Evolutionary conservation across 2,797 vertebrate species (phyloP).

Genomic region (Percopsis omiscomaycus): DNA sequence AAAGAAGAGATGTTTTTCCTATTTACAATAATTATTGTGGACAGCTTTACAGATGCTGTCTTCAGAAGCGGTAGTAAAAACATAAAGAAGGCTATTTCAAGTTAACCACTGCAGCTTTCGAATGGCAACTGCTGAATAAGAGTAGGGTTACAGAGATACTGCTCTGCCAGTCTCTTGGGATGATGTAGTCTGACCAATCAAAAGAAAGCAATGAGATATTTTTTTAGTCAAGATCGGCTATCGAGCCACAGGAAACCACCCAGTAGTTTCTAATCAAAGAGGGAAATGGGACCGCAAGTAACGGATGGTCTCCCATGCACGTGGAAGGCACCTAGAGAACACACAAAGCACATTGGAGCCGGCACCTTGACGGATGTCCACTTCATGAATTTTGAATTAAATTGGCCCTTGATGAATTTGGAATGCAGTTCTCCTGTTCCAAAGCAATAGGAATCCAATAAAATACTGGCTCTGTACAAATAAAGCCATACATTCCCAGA

Average conservation of each 20-base stretch:
- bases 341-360: conserved; percentile 56
- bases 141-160: conserved; percentile 24
- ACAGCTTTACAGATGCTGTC: conserved; percentile 19
- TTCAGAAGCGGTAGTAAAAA: conserved; percentile 19
- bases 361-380: conserved; percentile 75
- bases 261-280: conserved; percentile 68
- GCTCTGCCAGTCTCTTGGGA: conserved; percentile 14
- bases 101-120: neutral
- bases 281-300: conserved; percentile 61
- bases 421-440: conserved; percentile 72
- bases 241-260: conserved; percentile 57
- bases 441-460: conserved; percentile 81
- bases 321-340: conserved; percentile 55
- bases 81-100: conserved; percentile 17
- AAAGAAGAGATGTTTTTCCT: neutral
- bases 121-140: conserved; percentile 16
- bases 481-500: conserved; percentile 78
- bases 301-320: conserved; percentile 60
- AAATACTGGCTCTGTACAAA: conserved; percentile 72
- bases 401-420: conserved; percentile 81
- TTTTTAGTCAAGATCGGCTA: conserved; percentile 49
- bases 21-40: conserved; percentile 17
- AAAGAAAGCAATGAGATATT: conserved; percentile 35
- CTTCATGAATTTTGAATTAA: conserved; percentile 81
- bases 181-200: conserved; percentile 24